Evolutionary conservation across 1,140 invertebrate species (phyloP).

Genomic region (Pissodes strobi): DNA sequence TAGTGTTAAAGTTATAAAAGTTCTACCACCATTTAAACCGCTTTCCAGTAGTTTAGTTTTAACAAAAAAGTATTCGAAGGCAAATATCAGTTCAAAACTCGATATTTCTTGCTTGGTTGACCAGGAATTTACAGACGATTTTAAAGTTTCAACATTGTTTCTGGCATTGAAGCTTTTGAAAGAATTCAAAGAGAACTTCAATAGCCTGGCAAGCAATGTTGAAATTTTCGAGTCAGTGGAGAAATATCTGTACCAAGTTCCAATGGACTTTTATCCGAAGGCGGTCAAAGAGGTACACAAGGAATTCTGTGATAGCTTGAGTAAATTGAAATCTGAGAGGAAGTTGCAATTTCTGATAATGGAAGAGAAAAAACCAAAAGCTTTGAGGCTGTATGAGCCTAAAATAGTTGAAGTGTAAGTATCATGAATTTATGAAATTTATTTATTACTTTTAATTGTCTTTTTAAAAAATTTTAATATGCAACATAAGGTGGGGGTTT

Average conservation of each 20-base stretch:
- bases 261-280: slow-evolving; percentile 66
- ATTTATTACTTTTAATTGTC: no score
- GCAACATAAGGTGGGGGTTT: no score
- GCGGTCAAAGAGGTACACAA: slow-evolving; percentile 59
- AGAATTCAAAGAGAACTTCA: slow-evolving; percentile 56
- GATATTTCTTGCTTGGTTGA: slow-evolving; percentile 60
- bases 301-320: slow-evolving; percentile 58
- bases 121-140: slow-evolving; percentile 60
- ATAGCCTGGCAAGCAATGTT: slow-evolving; percentile 48
- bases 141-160: slow-evolving; percentile 62
- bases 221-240: slow-evolving; percentile 59
- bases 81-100: slow-evolving; percentile 54
- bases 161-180: slow-evolving; percentile 61
- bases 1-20: slow-evolving; percentile 61
- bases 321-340: slow-evolving; percentile 58
- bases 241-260: slow-evolving; percentile 58
- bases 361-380: slow-evolving; percentile 75
- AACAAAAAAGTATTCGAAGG: slow-evolving; percentile 55
- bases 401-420: slow-evolving; percentile 79
- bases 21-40: slow-evolving; percentile 69
- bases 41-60: slow-evolving; percentile 63
- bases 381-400: slow-evolving; percentile 82
- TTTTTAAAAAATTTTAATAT: no score
- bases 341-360: slow-evolving; percentile 62
- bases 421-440: slow-evolving; percentile 23